Evolutionary conservation across 2,797 vertebrate genomes (phyloP).

Genomic region (Simalia tracyae): DNA sequence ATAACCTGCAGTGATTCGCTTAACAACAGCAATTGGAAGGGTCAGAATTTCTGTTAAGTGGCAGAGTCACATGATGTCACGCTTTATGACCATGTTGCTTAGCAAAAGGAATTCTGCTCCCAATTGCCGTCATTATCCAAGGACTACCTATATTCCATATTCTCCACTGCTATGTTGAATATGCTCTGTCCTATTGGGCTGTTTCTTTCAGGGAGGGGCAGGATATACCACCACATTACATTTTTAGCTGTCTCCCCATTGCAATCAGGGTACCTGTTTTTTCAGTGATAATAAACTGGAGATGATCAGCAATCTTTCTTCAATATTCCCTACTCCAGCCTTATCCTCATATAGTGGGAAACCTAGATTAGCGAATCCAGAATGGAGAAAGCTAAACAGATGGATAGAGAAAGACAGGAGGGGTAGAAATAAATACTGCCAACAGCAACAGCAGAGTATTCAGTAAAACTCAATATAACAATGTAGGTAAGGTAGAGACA

Average conservation of each 20-base stretch:
- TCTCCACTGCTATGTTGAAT: background rate
- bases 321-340: background rate
- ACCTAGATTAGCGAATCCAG: background rate
- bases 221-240: background rate
- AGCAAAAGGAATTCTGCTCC: no score
- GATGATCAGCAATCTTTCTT: background rate
- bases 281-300: background rate
- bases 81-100: no score
- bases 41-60: no score
- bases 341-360: background rate
- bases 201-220: background rate
- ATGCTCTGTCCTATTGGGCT: background rate
- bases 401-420: background rate
- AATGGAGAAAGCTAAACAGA: background rate
- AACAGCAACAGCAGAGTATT: background rate
- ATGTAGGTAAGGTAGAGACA: background rate
- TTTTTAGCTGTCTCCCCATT: background rate
- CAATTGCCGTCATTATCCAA: no score
- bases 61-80: no score
- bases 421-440: background rate
- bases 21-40: no score
- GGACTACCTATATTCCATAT: background rate
- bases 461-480: background rate
- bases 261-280: background rate
- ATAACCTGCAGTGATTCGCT: no score